phyloP scores from a whole-genome alignment of 2,113 vertebrate genomes.

The Anas platyrhynchos region DNA sequence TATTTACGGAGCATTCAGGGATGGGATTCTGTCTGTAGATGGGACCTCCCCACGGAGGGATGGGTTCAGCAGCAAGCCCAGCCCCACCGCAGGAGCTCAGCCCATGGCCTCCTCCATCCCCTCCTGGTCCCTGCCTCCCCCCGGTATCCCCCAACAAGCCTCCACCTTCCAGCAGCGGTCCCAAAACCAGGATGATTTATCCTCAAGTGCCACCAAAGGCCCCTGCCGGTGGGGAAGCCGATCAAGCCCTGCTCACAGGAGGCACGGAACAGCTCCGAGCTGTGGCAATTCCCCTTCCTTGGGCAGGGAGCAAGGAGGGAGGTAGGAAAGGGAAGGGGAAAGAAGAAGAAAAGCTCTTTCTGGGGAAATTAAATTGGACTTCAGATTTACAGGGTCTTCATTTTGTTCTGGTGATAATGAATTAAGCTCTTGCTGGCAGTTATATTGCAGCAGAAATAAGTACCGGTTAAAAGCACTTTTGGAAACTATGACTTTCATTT shows the following conservation, averaged over 20 bases:
- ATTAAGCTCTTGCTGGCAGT: constrained; percentile 56
- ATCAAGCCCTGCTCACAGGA: neutral
- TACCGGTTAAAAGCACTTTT: constrained; percentile 49
- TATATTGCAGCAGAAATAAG: constrained; percentile 47
- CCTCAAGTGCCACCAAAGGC: neutral
- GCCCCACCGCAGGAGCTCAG: neutral
- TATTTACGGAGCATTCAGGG: neutral
- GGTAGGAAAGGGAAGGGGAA: neutral
- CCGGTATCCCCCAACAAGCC: fast-evolving
- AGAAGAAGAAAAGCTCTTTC: neutral
- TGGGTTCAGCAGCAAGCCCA: neutral
- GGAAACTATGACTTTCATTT: constrained; percentile 52
- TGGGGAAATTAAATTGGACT: constrained; percentile 60
- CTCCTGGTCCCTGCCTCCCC: neutral
- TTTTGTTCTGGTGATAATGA: constrained; percentile 57
- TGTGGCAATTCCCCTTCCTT: neutral
- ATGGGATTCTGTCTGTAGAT: neutral
- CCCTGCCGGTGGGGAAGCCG: neutral
- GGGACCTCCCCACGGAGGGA: fast-evolving
- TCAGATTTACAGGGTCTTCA: constrained; percentile 56
- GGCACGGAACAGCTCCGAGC: neutral
- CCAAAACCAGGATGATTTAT: neutral
- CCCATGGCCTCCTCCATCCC: neutral
- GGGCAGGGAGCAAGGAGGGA: neutral
- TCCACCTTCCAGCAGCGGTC: neutral